Base-by-base conservation (phyloP, 2,888 invertebrate genomes). In the Epinotia brunnichana region DNA sequence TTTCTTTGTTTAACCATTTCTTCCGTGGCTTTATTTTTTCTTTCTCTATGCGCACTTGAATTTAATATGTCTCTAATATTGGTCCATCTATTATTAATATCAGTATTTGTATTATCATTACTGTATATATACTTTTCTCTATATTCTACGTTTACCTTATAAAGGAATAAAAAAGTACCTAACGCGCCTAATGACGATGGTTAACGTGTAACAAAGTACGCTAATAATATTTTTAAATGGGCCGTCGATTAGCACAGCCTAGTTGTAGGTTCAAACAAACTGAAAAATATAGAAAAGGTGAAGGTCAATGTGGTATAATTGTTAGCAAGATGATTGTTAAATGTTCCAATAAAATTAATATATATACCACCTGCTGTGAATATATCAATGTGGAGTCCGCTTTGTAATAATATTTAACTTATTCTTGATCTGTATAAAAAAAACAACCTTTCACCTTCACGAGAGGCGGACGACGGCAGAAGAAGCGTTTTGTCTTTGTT, bases 261-360 rank as follows among this genome's bases (percentile, higher is more conserved):
- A 76, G 64, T 76, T 77, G 73, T 74, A 77, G 75, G 78, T 80
- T 82, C 76, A 80, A 79, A 78, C 39, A 61, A 10, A 54, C 54
- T 21, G 54, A 75, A 74, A 69, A 71, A 77, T 75, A 74, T 73
- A 70, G 70, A 74, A 74, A 75, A 85, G 82, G 83, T 83, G 83
- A 86, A 85, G 85, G 85, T 83, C 81, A 83, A 77, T 73, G 70
- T 77, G 75, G 19, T 60, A 76, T 74, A 62, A 62, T n/a, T 78
- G 77, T 75, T 75, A 77, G 67, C 77, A 73, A 80, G 82, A 80
- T 78, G 74, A 77, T 75, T 74, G 77, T 74, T 75, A 78, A 75
- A 53, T 62, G 56, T 24, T 35, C 70, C 24, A 35, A 68, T 74
- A 53, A 62, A 10, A 62, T 62, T 13, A 5, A 21, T 5, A 29